Evolutionary conservation across 2,113 vertebrate genomes (phyloP).

Genomic region (Crotophaga sulcirostris): DNA sequence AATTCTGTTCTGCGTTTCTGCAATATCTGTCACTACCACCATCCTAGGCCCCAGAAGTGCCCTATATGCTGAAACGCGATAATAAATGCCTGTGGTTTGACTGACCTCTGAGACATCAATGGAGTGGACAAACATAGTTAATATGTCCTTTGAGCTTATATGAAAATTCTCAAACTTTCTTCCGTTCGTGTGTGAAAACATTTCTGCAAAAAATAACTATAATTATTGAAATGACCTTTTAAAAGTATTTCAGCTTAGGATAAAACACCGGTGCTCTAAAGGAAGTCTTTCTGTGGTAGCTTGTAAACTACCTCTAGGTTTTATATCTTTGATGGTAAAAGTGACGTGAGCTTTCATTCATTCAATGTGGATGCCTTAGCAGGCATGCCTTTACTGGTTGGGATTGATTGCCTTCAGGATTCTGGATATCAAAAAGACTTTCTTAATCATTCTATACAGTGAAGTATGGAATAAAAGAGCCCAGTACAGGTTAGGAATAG

Average conservation of each 20-base stretch:
- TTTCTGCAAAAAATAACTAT: neutral
- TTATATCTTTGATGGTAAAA: neutral
- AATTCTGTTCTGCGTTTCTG: neutral
- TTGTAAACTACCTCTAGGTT: neutral
- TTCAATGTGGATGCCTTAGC: neutral
- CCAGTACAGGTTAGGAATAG: neutral
- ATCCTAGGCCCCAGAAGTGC: neutral
- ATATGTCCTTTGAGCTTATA: neutral
- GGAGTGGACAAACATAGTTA: rapidly evolving
- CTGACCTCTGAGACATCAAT: neutral
- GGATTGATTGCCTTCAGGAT: neutral
- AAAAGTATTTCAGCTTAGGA: neutral
- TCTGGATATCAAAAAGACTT: neutral
- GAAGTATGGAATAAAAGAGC: neutral
- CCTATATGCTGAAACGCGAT: rapidly evolving
- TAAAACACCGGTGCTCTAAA: neutral
- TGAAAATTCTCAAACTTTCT: neutral
- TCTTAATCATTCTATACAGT: neutral
- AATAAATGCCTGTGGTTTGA: neutral
- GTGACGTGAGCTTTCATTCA: slow-evolving; percentile 8
- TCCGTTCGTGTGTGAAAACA: neutral
- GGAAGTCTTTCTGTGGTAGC: neutral
- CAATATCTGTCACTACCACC: neutral
- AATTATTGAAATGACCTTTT: neutral
- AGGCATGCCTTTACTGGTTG: slow-evolving; percentile 37